Evolutionary conservation across 2,888 invertebrate genomes (phyloP).

Genomic region (Aphodius granarius): DNA sequence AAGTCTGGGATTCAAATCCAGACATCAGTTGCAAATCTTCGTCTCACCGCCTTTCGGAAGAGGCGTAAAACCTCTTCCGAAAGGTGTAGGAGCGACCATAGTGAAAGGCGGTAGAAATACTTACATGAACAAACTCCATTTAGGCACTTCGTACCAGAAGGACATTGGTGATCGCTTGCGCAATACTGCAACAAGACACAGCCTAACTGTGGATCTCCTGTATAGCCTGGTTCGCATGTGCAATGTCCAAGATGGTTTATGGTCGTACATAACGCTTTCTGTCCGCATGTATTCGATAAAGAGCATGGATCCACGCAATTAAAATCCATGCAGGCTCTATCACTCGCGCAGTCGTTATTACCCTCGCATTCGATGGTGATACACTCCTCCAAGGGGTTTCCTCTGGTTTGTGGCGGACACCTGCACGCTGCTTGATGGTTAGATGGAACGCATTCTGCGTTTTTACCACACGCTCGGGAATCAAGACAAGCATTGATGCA

Average conservation of each 20-base stretch:
- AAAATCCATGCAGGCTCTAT: constrained; percentile 76
- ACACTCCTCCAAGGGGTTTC: constrained; percentile 76
- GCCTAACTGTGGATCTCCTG: constrained; percentile 84
- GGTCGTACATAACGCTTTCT: constrained; percentile 74
- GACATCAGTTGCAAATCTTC: too few species aligned
- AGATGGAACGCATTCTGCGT: constrained; percentile 72
- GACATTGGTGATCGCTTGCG: constrained; percentile 77
- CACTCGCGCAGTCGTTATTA: constrained; percentile 72
- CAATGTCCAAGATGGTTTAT: constrained; percentile 81
- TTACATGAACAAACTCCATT: constrained; percentile 78
- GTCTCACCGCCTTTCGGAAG: too few species aligned
- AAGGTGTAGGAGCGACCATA: not conserved
- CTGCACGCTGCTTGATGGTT: constrained; percentile 73
- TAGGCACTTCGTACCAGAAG: constrained; percentile 80
- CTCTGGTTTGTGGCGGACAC: constrained; percentile 74
- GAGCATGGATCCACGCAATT: constrained; percentile 83
- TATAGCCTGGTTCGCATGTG: constrained; percentile 80
- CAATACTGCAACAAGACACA: constrained; percentile 85
- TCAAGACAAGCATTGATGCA: constrained; percentile 79
- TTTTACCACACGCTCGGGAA: constrained; percentile 68
- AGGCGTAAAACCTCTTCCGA: too few species aligned
- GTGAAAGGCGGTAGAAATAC: constrained; percentile 41
- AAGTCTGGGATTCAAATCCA: too few species aligned
- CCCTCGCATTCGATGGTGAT: constrained; percentile 74
- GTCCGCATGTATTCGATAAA: constrained; percentile 80